A percentile compares a stretch with the other conserved stretches of the same genome.
These are phyloP conservation scores for Oreochromis mossambicus DNA, from an alignment of 2,797 vertebrate species.

Conservation along the genomic window DNA sequence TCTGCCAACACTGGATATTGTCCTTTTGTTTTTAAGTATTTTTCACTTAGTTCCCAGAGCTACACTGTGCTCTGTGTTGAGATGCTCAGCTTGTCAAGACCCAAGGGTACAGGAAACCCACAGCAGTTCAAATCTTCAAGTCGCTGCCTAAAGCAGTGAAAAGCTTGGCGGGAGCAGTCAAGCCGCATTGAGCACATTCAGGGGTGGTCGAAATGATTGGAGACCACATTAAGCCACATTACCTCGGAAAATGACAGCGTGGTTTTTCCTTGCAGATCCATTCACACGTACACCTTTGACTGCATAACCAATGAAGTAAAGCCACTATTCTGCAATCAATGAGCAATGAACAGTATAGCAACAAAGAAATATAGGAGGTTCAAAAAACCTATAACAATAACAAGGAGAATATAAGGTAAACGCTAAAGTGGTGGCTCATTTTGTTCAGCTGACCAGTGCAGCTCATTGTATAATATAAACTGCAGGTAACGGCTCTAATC, in stretches of 20 bases:
- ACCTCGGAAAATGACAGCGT: conserved; percentile 43
- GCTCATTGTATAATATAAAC: neutral
- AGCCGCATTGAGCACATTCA: conserved; percentile 61
- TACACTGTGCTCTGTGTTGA: conserved; percentile 9
- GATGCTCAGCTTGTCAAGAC: neutral
- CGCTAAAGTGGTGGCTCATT: neutral
- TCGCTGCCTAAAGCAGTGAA: conserved; percentile 25
- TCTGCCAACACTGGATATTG: neutral
- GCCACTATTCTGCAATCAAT: conserved; percentile 43
- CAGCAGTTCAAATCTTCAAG: conserved; percentile 52
- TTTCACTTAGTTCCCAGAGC: conserved; percentile 6
- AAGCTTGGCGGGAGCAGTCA: conserved; percentile 47
- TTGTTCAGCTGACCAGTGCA: neutral
- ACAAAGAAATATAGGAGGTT: neutral
- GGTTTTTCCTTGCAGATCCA: conserved; percentile 33
- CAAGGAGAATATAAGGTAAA: neutral
- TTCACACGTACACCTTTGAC: conserved; percentile 37
- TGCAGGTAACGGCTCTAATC: neutral
- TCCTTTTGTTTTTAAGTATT: conserved; percentile 33
- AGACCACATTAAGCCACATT: conserved; percentile 59
- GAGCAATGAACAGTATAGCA: conserved; percentile 1
- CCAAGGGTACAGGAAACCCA: conserved; percentile 22
- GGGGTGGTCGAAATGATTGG: conserved; percentile 47
- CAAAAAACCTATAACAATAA: neutral
- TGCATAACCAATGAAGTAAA: conserved; percentile 32